A percentile compares a stretch with the other conserved stretches of the same genome.
Evolutionary conservation across 1,140 invertebrate species (phyloP).

Genomic region (Pachypeltis micranthus): DNA sequence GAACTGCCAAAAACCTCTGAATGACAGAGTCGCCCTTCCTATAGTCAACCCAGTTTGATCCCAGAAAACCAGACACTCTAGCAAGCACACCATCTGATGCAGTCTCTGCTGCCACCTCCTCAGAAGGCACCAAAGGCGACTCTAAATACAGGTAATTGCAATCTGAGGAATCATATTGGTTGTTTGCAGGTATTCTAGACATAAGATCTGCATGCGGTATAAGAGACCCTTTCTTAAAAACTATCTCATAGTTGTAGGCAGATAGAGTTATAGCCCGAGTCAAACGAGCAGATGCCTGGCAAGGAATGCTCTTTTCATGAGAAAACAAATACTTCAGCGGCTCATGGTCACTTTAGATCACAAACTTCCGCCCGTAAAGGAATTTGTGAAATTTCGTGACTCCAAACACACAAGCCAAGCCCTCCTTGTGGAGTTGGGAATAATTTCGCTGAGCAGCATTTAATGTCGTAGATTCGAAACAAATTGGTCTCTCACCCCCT

Average conservation of each 20-base stretch:
- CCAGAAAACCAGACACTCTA: too few relatives aligned
- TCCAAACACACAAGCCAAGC: conserved; percentile 35
- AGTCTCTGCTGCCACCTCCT: neutral
- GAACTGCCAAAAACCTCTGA: too few relatives aligned
- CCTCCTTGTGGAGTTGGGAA: conserved; percentile 39
- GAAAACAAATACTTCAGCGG: conserved; percentile 32
- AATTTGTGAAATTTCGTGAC: conserved; percentile 35
- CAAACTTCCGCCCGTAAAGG: conserved; percentile 33
- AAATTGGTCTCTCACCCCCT: conserved; percentile 31
- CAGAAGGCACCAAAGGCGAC: neutral
- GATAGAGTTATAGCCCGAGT: conserved; percentile 18
- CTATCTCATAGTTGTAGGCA: conserved; percentile 24
- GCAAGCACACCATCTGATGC: neutral
- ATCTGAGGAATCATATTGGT: neutral
- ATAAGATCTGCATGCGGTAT: conserved; percentile 18
- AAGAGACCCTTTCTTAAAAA: conserved; percentile 9
- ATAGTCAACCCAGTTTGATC: too few relatives aligned
- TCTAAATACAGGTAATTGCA: neutral
- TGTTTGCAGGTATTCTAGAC: conserved; percentile 2
- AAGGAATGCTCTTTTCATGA: conserved; percentile 27
- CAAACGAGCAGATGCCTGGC: conserved; percentile 26
- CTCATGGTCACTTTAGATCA: conserved; percentile 33
- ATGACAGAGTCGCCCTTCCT: too few relatives aligned
- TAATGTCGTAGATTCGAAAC: conserved; percentile 33
- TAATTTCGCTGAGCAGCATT: conserved; percentile 36